A percentile compares a stretch with the other conserved stretches of the same genome.
These are phyloP conservation scores for Drosophila watanabei DNA, from an alignment of 1,140 invertebrate species.

Conservation along the genomic window DNA sequence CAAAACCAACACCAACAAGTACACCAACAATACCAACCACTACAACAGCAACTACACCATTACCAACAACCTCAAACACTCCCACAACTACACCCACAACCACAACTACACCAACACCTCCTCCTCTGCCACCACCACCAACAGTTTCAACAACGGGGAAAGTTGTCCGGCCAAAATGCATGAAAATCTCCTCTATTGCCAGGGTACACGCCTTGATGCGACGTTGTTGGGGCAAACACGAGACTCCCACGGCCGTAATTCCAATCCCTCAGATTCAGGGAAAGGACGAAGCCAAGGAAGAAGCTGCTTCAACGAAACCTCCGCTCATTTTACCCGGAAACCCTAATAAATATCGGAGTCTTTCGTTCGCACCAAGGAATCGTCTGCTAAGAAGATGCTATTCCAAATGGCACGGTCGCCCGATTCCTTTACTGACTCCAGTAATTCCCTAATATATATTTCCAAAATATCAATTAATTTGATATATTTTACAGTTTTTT, in stretches of 20 bases:
- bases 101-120: not conserved
- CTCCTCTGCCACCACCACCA: not conserved
- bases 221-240: not conserved
- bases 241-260: not conserved
- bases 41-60: not conserved
- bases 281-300: not conserved
- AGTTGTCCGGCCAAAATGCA: not conserved
- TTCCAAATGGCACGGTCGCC: not conserved
- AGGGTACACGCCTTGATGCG: not conserved
- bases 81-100: not conserved
- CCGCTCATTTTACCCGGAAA: rapidly evolving
- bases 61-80: too few species aligned
- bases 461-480: not conserved
- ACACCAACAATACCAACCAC: not conserved
- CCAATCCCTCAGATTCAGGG: not conserved
- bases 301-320: not conserved
- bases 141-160: not conserved
- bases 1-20: not conserved
- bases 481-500: constrained; percentile 1
- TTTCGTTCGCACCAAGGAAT: not conserved
- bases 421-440: not conserved
- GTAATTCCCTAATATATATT: not conserved
- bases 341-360: not conserved
- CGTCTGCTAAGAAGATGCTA: not conserved
- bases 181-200: not conserved